These are phyloP conservation scores for Oreochromis aureus DNA, from an alignment of 2,113 vertebrate genomes.

Conservation along the genomic window DNA sequence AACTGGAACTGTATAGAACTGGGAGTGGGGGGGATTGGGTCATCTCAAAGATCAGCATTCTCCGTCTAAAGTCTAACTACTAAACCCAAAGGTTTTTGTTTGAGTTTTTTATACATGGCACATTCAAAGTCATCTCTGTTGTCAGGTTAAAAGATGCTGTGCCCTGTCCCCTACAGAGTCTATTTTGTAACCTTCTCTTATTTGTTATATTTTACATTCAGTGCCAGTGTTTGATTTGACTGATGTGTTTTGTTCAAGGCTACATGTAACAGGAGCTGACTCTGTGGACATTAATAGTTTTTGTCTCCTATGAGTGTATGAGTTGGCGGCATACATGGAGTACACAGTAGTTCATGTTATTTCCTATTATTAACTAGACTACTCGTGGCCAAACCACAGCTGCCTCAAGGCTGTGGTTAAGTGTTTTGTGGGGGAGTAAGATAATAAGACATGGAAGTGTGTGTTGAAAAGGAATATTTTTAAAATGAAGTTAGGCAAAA, in stretches of 20 bases:
- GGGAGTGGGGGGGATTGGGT: neutral
- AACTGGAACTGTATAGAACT: neutral
- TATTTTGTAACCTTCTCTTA: neutral
- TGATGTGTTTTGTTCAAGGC: neutral
- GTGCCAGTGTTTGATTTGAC: neutral
- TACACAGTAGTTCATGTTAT: neutral
- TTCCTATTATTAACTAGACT: neutral
- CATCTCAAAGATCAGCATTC: neutral
- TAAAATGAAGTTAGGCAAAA: neutral
- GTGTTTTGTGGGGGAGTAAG: neutral
- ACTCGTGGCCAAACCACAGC: neutral
- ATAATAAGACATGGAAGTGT: neutral
- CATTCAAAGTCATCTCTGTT: neutral
- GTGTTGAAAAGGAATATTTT: slow-evolving; percentile 21
- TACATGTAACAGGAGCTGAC: neutral
- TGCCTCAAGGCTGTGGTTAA: neutral
- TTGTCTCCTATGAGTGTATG: neutral
- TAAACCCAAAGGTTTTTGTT: neutral
- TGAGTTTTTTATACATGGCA: neutral
- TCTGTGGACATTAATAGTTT: neutral
- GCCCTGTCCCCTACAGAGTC: neutral
- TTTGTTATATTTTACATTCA: neutral
- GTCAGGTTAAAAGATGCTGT: neutral
- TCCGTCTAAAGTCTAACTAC: neutral
- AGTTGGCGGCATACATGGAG: neutral